Evolutionary conservation across 1,140 invertebrate genomes (phyloP).

Genomic region (Himalopsyche phryganea): DNA sequence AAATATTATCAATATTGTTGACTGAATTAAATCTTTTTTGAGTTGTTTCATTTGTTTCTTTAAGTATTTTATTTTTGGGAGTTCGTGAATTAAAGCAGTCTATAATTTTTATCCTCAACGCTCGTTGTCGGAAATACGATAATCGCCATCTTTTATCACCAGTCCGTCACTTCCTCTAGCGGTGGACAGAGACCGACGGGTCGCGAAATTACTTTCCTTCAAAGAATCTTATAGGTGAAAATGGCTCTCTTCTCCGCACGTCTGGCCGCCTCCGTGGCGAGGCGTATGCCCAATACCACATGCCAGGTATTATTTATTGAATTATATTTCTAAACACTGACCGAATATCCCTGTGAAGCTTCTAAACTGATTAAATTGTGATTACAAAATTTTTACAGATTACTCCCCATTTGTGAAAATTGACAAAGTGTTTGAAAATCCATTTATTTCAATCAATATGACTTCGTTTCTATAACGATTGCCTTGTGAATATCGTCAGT

Average conservation of each 20-base stretch:
- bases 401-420: too few species aligned
- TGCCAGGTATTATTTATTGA: slow-evolving; percentile 17
- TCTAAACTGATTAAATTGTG: too few species aligned
- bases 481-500: not conserved
- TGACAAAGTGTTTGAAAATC: too few species aligned
- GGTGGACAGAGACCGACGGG: slow-evolving; percentile 16
- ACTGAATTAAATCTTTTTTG: too few species aligned
- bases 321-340: not conserved
- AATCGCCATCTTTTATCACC: slow-evolving; percentile 4
- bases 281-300: slow-evolving; percentile 14
- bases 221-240: slow-evolving; percentile 23
- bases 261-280: slow-evolving; percentile 24
- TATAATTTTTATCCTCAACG: not conserved
- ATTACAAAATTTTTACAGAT: too few species aligned
- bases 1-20: too few species aligned
- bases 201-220: slow-evolving; percentile 20
- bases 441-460: too few species aligned
- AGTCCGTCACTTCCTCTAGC: slow-evolving; percentile 18
- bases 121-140: too few species aligned
- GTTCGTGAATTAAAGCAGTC: not conserved
- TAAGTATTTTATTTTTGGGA: not conserved
- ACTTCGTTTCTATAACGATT: too few species aligned
- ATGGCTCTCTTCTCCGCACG: slow-evolving; percentile 26
- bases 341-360: not conserved
- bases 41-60: too few species aligned